phyloP scores from a whole-genome alignment of 2,797 vertebrate genomes.

The Chaenodraco wilsoni region DNA sequence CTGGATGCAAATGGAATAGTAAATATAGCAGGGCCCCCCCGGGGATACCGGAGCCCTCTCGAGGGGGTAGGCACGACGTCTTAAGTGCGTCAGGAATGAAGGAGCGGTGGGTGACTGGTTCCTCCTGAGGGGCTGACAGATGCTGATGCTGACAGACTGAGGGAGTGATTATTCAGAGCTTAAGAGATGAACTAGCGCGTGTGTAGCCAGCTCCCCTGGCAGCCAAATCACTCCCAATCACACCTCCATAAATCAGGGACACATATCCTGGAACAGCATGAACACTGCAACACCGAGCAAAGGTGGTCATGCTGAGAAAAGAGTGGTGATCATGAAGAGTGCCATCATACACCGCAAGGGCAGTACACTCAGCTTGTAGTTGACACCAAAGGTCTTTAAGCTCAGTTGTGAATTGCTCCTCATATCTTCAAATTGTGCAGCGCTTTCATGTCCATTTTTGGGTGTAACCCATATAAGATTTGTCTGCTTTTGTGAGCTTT shows the following conservation, averaged over 20 bases:
- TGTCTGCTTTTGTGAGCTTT: slow-evolving; percentile 26
- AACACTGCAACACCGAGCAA: slow-evolving; percentile 43
- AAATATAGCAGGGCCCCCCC: slow-evolving; percentile 49
- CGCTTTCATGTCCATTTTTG: slow-evolving; percentile 34
- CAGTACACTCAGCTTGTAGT: slow-evolving; percentile 6
- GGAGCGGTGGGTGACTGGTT: slow-evolving; percentile 62
- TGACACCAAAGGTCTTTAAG: slow-evolving; percentile 23
- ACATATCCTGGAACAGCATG: slow-evolving; percentile 48
- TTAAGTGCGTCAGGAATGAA: slow-evolving; percentile 60
- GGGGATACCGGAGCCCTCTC: slow-evolving; percentile 17
- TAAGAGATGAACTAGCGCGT: slow-evolving; percentile 74
- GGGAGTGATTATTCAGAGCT: slow-evolving; percentile 80
- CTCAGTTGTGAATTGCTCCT: slow-evolving; percentile 25
- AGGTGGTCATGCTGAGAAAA: slow-evolving; percentile 57
- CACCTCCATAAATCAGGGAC: slow-evolving; percentile 75
- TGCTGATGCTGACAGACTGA: slow-evolving; percentile 77
- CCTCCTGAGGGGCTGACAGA: slow-evolving; percentile 62
- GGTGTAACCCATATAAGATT: slow-evolving; percentile 12
- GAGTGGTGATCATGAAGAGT: slow-evolving; percentile 43
- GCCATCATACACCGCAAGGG: slow-evolving; percentile 36
- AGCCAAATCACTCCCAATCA: slow-evolving; percentile 76
- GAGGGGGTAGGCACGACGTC: slow-evolving; percentile 45
- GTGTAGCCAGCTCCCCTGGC: slow-evolving; percentile 70
- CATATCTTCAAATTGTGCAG: slow-evolving; percentile 14
- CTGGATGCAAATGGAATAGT: slow-evolving; percentile 52